Conservation (phyloP, 2,888 invertebrate genomes). For the Vanessa cardui region DNA sequence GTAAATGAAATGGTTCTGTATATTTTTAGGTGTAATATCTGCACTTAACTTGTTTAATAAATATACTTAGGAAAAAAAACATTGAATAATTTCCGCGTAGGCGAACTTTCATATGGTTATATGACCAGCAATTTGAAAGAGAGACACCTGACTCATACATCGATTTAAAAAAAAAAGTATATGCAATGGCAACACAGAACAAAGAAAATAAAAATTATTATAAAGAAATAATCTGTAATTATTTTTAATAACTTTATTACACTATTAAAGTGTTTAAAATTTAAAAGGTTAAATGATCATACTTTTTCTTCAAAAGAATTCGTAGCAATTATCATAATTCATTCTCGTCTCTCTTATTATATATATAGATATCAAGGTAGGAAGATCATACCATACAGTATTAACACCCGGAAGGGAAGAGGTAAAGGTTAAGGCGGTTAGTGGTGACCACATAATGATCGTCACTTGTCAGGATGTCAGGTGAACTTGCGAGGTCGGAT, state of each 20-base stretch:
- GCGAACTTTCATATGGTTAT: too few species aligned
- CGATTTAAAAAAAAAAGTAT: too few species aligned
- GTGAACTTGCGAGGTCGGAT: slow-evolving; percentile 41
- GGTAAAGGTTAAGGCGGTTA: slow-evolving; percentile 35
- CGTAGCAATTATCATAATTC: background rate
- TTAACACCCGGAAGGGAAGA: slow-evolving; percentile 41
- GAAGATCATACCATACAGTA: slow-evolving; percentile 23
- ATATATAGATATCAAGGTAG: slow-evolving; percentile 17
- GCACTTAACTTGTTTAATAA: too few species aligned
- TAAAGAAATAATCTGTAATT: too few species aligned
- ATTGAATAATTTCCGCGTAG: too few species aligned
- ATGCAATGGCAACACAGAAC: too few species aligned
- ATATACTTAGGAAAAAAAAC: too few species aligned
- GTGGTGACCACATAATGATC: slow-evolving; percentile 29
- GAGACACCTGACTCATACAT: too few species aligned
- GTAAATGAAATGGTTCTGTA: too few species aligned
- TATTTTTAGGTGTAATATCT: too few species aligned
- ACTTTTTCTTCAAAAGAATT: background rate
- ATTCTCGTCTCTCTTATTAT: background rate
- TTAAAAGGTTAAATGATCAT: background rate
- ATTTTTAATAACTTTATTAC: background rate
- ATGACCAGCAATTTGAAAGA: too few species aligned
- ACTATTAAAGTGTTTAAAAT: background rate
- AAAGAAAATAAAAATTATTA: too few species aligned
- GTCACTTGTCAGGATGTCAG: slow-evolving; percentile 27